These are phyloP conservation scores for Porites divaricata DNA, from an alignment of 92 coral and sea anemone genomes.

Conservation along the genomic window DNA sequence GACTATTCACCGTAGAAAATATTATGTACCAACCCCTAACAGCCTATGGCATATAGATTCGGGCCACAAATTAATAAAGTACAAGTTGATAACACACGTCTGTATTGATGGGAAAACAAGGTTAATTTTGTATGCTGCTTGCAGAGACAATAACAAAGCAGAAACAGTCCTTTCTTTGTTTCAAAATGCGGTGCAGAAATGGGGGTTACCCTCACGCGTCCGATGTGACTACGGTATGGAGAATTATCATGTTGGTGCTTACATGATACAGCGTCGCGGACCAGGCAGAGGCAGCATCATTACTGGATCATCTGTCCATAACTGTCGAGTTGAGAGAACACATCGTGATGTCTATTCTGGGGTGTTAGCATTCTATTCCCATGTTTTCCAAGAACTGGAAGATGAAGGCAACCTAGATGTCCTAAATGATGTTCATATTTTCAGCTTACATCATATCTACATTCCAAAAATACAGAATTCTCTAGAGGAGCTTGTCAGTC, in stretches of 20 bases:
- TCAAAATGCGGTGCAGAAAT: slow-evolving; percentile 50
- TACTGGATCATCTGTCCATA: slow-evolving; percentile 62
- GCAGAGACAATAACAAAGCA: slow-evolving; percentile 6
- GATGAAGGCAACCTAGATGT: slow-evolving; percentile 20
- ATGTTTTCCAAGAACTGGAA: slow-evolving; percentile 18
- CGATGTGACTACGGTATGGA: slow-evolving; percentile 53
- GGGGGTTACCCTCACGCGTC: slow-evolving; percentile 53
- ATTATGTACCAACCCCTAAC: slow-evolving; percentile 63
- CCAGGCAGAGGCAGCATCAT: slow-evolving; percentile 64
- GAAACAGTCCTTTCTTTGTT: slow-evolving; percentile 61
- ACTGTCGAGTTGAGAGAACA: slow-evolving; percentile 45
- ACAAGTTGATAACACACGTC: slow-evolving; percentile 53
- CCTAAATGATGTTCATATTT: slow-evolving; percentile 25
- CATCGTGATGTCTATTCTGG: slow-evolving; percentile 21
- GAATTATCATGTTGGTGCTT: slow-evolving; percentile 45
- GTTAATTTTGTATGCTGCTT: slow-evolving; percentile 26
- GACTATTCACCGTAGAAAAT: slow-evolving; percentile 53
- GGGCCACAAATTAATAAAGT: slow-evolving; percentile 50
- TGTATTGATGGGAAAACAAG: slow-evolving; percentile 57
- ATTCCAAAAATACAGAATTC: slow-evolving; percentile 33
- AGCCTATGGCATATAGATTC: slow-evolving; percentile 65
- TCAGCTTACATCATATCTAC: slow-evolving; percentile 7
- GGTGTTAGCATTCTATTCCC: slow-evolving; percentile 23
- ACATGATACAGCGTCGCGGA: slow-evolving; percentile 58
- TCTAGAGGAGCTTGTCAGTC: slow-evolving; percentile 23